Base-by-base conservation (phyloP, 2,888 invertebrate genomes). In the Sminthurinus aureus region DNA sequence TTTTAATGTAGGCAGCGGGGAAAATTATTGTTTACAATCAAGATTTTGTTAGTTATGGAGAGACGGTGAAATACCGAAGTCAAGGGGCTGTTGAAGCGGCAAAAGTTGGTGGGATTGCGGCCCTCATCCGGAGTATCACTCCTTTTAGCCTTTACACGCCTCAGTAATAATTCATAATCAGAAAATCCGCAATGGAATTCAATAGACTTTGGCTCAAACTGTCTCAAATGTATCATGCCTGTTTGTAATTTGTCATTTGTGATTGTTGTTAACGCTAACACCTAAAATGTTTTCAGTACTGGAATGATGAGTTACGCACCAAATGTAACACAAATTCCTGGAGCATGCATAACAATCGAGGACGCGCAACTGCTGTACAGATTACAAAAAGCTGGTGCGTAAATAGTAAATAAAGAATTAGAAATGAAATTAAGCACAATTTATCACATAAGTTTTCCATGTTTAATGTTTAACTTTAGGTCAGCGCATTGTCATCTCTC, bases 311-410 rank as follows among this genome's bases (percentile, higher is more conserved):
- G 83, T 20, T 90, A 89, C 82, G 91, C 89, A 0, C 91, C 91
- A 0, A 92, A 91, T 85, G 91, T 93, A 0, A 4, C 77, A 13
- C 88, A 93, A 90, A 95, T 96, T 84, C 95, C 95, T 11, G 92
- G 93, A 0, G 95, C 94, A 66, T 94, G 93, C 85, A 94, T 96
- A 50, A 94, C 95, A 0, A 91, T 94, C 15, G 96, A 96, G 91
- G 95, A 96, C 90, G 95, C 96, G 0, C 93, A 93, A 89, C 92
- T 95, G 90, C 90, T 96, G 77, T 90, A 92, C 84, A 92, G 96
- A 90, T 91, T 94, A 89, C 91, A 92, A 51, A 89, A 92, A 66
- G 90, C 93, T 90, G 93, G 38, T 38, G 38, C 1, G 38, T 4
- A 38, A 6, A 38, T 38, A 6, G 38, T 1, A 38, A 38, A 38